Base-by-base conservation (phyloP, 2,888 invertebrate species). In the Patella pellucida region DNA sequence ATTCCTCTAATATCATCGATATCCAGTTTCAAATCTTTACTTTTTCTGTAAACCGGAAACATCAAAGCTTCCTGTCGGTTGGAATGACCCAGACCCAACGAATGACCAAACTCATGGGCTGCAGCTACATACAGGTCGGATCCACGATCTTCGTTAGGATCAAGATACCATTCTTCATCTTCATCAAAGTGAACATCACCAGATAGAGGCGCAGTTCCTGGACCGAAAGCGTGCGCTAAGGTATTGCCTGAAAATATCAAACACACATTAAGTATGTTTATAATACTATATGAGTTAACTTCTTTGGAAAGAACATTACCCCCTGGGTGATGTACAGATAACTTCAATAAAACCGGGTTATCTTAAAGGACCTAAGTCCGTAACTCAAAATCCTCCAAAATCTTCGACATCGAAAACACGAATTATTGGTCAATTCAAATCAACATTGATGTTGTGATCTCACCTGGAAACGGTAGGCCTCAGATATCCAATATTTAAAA, bases 171-270 rank as follows among this genome's bases (percentile, higher is more conserved):
- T 41, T 76, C 62, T 76, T 91, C 91, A 71, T 86, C 86, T 50
- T 89, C 89, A 76, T 91, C 91, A 79, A 90, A 90, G 80, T 91
- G 91, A 1, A 89, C 87, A 81, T 89, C 88, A 0, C 91, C 91
- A 12, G 83, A 81, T n/a, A 87, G 81, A 2, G 77, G 77, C 1
- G 86, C 83, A 16, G 69, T 81, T 23, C 89, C 89, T 1, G 90
- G 90, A 80, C 86, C 90, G 80, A 87, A 90, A 7, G 90, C 90
- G 78, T 90, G 90, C 0, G 90, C 90, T 52, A 89, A 78, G 14
- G 87, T 86, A 3, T 88, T 86, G 72, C 87, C 89, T 89, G 81
- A 3, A 76, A 72, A 72, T 27, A 62, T 23, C 11, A 54, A 50
- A 71, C 51, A 71, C 27, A n/a, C 15, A 12, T 31, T 41, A 41